These are phyloP conservation scores for Lochmaea crataegi DNA, from an alignment of 2,888 invertebrate species.

Conservation along the genomic window DNA sequence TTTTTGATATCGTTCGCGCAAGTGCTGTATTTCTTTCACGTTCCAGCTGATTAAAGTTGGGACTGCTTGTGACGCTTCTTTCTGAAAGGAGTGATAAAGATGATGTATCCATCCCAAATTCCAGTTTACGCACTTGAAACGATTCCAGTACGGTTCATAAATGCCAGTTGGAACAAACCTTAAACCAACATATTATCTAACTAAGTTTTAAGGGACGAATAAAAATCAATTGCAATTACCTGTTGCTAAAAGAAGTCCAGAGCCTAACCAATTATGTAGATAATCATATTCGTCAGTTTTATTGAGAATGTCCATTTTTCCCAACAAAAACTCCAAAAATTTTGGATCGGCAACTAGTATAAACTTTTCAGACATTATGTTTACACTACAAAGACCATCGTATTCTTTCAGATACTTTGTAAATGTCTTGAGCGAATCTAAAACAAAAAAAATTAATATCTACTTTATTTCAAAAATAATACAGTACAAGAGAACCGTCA, in stretches of 20 bases:
- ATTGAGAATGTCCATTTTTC: constrained; percentile 46
- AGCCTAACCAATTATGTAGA: constrained; percentile 51
- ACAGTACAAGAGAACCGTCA: no score
- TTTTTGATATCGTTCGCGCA: no score
- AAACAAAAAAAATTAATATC: constrained; percentile 13
- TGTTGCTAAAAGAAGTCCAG: constrained; percentile 49
- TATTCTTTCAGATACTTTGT: constrained; percentile 26
- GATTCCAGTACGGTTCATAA: no score
- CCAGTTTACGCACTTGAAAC: no score
- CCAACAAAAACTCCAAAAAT: constrained; percentile 67
- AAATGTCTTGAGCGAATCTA: constrained; percentile 38
- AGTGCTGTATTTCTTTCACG: no score
- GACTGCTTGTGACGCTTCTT: no score
- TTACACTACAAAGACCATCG: constrained; percentile 39
- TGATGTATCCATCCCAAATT: no score
- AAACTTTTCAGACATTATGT: constrained; percentile 32
- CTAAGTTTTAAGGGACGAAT: no score
- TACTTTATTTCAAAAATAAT: not conserved
- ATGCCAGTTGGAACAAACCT: no score
- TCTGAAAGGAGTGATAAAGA: no score
- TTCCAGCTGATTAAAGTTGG: no score
- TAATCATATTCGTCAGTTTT: constrained; percentile 50
- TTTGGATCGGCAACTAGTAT: constrained; percentile 66
- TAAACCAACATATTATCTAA: no score
- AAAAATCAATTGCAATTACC: constrained; percentile 33